Base-by-base conservation (phyloP, 1,140 invertebrate genomes). In the Marisa cornuarietis region DNA sequence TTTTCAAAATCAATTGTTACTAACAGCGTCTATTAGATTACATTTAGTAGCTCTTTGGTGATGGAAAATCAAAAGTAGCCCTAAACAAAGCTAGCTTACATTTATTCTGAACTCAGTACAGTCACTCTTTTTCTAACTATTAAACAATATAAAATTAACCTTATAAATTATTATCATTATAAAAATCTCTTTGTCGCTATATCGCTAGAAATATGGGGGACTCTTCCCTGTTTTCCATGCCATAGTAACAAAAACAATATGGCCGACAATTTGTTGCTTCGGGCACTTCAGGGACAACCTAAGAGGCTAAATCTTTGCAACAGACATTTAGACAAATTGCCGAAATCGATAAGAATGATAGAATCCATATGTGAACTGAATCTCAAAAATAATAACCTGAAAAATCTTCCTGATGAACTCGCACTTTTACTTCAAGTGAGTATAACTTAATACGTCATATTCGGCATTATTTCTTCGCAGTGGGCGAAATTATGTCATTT, bases 381-480 rank as follows among this genome's bases (percentile, higher is more conserved):
- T 63, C 68, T 90, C 58, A 87, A 88, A 77, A 86, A 86, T 78
- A 90, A 90, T 82, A 83, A 85, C 51, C 71, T 90, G 22, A 86
- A 85, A 79, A 82, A 79, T 18, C 76, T 90, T n/a, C 89, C 89
- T 8, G 58, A 79, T 51, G 88, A 88, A 80, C 79, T 90, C 7
- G 78, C 82, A 13, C 71, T 85, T 76, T 79, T 89, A 42, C 79
- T 77, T 63, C 86, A 87, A 82, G 87, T 89, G 76, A 74, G 31
- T 68, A 26, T 14, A 22, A 16, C 49, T 68, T 68, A 8, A 16
- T 68, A 24, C 11, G 22, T 31, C 22, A n/a, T 63, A 18, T 7
- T 63, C n/a, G 62, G 18, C n/a, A n/a, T 63, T 63, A 20, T 63
- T 18, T 63, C 62, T 63, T 63, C n/a, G 0, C 62, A 63, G 18